Conservation (phyloP, 2,113 vertebrate species). For the Carlito syrichta region DNA sequence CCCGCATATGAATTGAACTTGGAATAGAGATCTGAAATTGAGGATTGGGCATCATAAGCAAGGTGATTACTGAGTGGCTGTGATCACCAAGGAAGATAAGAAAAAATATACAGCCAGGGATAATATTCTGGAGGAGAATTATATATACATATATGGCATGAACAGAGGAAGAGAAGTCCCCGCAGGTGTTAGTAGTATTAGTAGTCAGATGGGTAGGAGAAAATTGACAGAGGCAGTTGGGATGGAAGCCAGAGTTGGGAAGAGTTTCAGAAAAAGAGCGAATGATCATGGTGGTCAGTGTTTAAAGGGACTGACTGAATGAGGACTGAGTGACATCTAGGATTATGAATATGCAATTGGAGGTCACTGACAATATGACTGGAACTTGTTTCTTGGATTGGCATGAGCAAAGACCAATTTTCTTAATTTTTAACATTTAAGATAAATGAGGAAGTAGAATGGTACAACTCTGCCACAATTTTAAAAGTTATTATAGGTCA, state of each 20-base stretch:
- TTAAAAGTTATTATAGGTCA: not conserved
- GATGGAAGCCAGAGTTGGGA: not conserved
- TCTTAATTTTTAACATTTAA: not conserved
- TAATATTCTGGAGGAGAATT: not conserved
- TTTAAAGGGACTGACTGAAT: not conserved
- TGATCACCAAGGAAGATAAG: not conserved
- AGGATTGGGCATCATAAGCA: not conserved
- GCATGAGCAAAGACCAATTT: not conserved
- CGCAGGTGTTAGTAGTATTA: no score
- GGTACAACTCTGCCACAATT: not conserved
- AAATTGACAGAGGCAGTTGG: not conserved
- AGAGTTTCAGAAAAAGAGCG: not conserved
- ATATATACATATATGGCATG: not conserved
- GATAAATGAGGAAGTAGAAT: not conserved
- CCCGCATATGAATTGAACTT: not conserved
- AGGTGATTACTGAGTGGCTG: not conserved
- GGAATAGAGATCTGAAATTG: not conserved
- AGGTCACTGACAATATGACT: not conserved
- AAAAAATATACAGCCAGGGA: not conserved
- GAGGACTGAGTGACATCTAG: not conserved
- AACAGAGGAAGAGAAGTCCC: not conserved
- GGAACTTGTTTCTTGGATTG: not conserved
- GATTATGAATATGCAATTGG: not conserved
- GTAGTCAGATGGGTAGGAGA: not conserved
- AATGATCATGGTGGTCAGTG: not conserved